These are phyloP conservation scores for Coptodon rendalli DNA, from an alignment of 2,113 vertebrate species.

Conservation along the genomic window DNA sequence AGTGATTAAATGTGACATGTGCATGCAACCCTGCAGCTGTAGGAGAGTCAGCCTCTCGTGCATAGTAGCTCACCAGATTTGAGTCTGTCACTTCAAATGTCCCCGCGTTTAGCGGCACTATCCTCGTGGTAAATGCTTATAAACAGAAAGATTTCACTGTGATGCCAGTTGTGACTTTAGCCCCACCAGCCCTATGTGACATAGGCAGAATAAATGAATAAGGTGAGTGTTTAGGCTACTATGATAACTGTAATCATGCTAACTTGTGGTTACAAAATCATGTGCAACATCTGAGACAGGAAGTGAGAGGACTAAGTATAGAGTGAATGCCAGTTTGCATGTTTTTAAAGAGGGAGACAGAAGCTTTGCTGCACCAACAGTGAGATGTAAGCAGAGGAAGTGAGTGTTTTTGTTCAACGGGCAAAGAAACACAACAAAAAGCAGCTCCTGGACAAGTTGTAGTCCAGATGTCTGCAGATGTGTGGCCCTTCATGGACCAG, in stretches of 20 bases:
- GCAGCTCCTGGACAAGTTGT: not conserved
- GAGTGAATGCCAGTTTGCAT: not conserved
- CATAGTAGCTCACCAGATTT: constrained; percentile 20
- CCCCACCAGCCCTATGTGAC: not conserved
- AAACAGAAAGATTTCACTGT: not conserved
- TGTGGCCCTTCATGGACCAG: not conserved
- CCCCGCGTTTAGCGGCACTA: not conserved
- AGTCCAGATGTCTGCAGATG: not conserved
- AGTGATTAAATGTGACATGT: constrained; percentile 39
- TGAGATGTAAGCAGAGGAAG: not conserved
- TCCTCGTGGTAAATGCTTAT: not conserved
- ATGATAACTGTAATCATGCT: not conserved
- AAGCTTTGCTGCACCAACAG: not conserved
- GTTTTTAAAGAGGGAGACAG: not conserved
- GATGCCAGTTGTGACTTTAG: not conserved
- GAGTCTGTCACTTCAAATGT: not conserved
- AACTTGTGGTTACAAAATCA: not conserved
- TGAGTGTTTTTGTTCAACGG: not conserved
- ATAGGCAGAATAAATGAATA: not conserved
- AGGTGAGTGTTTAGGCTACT: not conserved
- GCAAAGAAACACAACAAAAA: not conserved
- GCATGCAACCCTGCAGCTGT: constrained; percentile 31
- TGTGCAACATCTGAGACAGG: constrained; percentile 6
- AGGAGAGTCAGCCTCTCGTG: constrained; percentile 9
- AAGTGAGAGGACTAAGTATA: constrained; percentile 22